Evolutionary conservation across 2,888 invertebrate genomes (phyloP), one percentile per base, ranked within the genome.

Genomic region (Onthophagus sagittarius): DNA sequence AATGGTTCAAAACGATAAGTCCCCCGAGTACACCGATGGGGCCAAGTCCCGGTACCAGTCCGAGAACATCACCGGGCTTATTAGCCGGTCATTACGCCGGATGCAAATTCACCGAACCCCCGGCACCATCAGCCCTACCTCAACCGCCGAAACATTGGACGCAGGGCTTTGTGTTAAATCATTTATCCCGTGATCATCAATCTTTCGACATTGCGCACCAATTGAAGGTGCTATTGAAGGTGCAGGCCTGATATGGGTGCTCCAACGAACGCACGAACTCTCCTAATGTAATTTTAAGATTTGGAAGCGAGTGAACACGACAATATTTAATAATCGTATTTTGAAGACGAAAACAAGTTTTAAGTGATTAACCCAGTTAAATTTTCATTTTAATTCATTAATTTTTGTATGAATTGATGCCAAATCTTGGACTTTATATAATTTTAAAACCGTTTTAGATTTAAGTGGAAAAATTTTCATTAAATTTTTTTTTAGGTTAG

Each of bases 81-180:
- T 76, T 84, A 72, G 84, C 88, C 81, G 88, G 88, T 79, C 86
- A 85, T 78, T 85, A 89, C 13, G 93, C 93, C 78, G 93, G 91
- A 79, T 90, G 91, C 75, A 91, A 91, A 80, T 92, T 91, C 84
- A 89, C 89, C 74, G 91, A 91, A 79, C 90, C 94, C 72, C 92
- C 93, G 64, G 89, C 91, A 75, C 93, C 93, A 80, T 90, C 91
- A 74, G 89, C 90, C 80, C 86, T 92, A 78, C 92, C 93, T 53
- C 89, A 88, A 83, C 92, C 93, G 78, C 93, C 94, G 72, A 88
- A 88, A 78, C 91, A 92, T 83, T 94, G 94, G 90, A 90, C 90
- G 82, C 87, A 87, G 84, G 86, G 64, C 88, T 87, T 9, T 90
- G 90, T 80, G 88, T 87, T 32, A 89, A 88, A 79, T n/a, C 65